phyloP scores from a whole-genome alignment of 2,888 invertebrate species.

The Andrena bicolor region DNA sequence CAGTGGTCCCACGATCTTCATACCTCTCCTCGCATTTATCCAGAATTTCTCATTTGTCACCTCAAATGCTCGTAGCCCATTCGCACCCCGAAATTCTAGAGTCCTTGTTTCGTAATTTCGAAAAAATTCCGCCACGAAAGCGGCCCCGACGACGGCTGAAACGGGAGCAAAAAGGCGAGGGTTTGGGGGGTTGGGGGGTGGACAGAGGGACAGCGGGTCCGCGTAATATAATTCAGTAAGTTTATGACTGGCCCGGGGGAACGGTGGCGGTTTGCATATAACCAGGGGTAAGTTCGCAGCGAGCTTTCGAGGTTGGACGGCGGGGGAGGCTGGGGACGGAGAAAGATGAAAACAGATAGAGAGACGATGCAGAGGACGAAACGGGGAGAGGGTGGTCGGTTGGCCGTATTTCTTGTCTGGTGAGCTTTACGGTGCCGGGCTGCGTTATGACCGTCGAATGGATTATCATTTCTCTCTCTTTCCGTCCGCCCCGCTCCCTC shows the following conservation, averaged over 20 bases:
- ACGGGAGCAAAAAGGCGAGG: slow-evolving; percentile 30
- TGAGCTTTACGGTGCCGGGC: slow-evolving; percentile 83
- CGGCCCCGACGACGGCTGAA: slow-evolving; percentile 8
- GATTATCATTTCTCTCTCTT: slow-evolving; percentile 82
- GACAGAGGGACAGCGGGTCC: slow-evolving; percentile 72
- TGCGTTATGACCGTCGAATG: slow-evolving; percentile 84
- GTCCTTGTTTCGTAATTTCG: slow-evolving; percentile 39
- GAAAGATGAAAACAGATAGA: slow-evolving; percentile 68
- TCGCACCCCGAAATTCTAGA: no score
- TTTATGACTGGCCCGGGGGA: slow-evolving; percentile 84
- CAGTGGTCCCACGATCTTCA: no score
- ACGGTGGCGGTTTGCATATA: slow-evolving; percentile 84
- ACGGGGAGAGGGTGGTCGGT: slow-evolving; percentile 72
- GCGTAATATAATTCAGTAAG: slow-evolving; percentile 84
- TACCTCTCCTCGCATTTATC: no score
- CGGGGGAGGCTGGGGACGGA: slow-evolving; percentile 23
- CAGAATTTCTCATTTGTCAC: not conserved
- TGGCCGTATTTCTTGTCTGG: slow-evolving; percentile 85
- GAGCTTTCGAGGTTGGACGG: slow-evolving; percentile 67
- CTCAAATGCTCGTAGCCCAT: not conserved
- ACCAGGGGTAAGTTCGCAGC: slow-evolving; percentile 83
- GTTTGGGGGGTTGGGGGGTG: slow-evolving; percentile 29
- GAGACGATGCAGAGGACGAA: slow-evolving; percentile 62
- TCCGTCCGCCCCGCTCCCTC: slow-evolving; percentile 46
- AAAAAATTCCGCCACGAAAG: slow-evolving; percentile 46